Percentiles rank a stretch among this genome's conserved stretches.
Evolutionary conservation across 2,888 invertebrate species (phyloP).

Genomic region (Gari tellinella): DNA sequence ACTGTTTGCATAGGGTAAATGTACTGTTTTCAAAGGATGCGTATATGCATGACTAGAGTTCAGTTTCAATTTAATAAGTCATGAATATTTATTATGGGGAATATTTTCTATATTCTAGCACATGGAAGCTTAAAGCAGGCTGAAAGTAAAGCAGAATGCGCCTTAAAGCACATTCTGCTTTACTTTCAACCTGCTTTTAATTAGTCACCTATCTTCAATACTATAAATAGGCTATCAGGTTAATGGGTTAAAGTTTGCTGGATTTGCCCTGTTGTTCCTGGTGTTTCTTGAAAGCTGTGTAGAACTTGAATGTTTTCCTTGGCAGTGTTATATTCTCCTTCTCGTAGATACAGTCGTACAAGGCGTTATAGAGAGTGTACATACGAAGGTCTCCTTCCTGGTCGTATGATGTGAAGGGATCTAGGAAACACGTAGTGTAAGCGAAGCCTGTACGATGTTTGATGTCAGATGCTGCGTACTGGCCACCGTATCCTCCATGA

Average conservation of each 20-base stretch:
- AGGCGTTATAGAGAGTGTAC: slow-evolving; percentile 62
- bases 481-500: slow-evolving; percentile 84
- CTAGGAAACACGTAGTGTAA: slow-evolving; percentile 82
- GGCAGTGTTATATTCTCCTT: slow-evolving; percentile 62
- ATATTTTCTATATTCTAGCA: no score
- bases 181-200: no score
- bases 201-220: no score
- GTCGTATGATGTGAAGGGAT: slow-evolving; percentile 59
- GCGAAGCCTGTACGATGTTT: slow-evolving; percentile 82
- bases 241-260: slow-evolving; percentile 46
- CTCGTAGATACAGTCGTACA: slow-evolving; percentile 70
- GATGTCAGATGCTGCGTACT: slow-evolving; percentile 82
- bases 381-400: slow-evolving; percentile 63
- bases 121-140: no score
- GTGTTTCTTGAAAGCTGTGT: slow-evolving; percentile 56
- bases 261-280: slow-evolving; percentile 15
- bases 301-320: slow-evolving; percentile 55
- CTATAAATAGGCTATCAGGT: no score
- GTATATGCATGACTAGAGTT: no score
- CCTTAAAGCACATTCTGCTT: no score
- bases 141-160: no score
- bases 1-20: no score
- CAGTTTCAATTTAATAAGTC: no score
- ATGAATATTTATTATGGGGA: no score
- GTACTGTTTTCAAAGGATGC: no score